phyloP scores from a whole-genome alignment of 2,113 vertebrate species.

The Gallinago undulata region DNA sequence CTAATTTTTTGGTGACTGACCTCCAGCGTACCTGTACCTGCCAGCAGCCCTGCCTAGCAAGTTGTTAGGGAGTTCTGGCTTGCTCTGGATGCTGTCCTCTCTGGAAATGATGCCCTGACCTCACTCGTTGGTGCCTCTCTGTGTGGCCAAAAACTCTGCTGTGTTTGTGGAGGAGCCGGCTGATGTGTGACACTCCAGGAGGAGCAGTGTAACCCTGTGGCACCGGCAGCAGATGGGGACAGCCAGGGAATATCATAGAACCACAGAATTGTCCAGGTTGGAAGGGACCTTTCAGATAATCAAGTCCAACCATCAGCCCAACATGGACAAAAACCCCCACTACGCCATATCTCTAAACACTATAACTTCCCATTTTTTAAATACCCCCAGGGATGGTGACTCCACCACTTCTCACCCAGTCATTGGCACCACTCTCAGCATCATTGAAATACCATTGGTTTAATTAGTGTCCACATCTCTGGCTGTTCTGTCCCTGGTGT shows the following conservation, averaged over 20 bases:
- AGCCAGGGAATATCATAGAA: not conserved
- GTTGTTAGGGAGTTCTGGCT: not conserved
- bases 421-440: rapidly evolving
- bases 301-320: too few relatives aligned
- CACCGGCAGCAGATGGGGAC: not conserved
- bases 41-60: not conserved
- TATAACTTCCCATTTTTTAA: too few relatives aligned
- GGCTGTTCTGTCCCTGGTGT: not conserved
- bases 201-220: not conserved
- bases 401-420: too few relatives aligned
- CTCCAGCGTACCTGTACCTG: rapidly evolving
- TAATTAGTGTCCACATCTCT: rapidly evolving
- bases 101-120: not conserved
- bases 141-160: rapidly evolving
- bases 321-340: too few relatives aligned
- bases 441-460: rapidly evolving
- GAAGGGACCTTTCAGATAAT: too few relatives aligned
- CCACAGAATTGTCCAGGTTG: too few relatives aligned
- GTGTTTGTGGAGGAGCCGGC: not conserved
- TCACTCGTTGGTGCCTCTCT: rapidly evolving
- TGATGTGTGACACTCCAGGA: not conserved
- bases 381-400: too few relatives aligned
- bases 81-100: not conserved
- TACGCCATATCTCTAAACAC: too few relatives aligned
- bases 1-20: not conserved